Base-by-base conservation (phyloP, 1,140 invertebrate genomes). In the Ladona fulva region DNA sequence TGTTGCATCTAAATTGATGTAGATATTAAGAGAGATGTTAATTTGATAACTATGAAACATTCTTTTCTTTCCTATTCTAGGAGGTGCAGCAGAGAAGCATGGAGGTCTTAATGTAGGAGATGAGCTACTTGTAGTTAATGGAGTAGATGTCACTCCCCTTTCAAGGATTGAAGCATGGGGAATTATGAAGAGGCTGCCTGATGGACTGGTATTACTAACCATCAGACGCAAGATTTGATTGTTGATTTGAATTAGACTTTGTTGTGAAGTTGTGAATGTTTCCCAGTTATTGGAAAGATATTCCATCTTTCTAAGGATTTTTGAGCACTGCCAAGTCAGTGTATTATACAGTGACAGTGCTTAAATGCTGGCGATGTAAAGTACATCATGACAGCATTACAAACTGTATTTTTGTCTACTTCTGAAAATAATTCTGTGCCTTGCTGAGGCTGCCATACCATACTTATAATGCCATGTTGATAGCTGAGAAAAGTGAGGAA, bases 151-250 rank as follows among this genome's bases (percentile, higher is more conserved):
- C 79, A 90, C 91, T 77, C 89, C 89, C 74, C 93, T 97, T 89
- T 93, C 95, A 0, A 89, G 95, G 79, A 95, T 95, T 78, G 95
- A 97, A 86, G 95, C 94, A 52, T 97, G 96, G 96, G 94, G 94
- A 80, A 90, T 95, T 77, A 92, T 97, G 86, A 97, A 97, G 84
- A 93, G 94, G 80, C 84, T 97, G 77, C 92, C 93, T 77, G 90
- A 94, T 80, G 95, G 95, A 42, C 89, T 90, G 82, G 92, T 94
- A 73, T 88, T 86, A 80, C 84, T 89, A 78, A 85, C 86, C 81
- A 84, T 89, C 81, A 84, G 87, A 78, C 88, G 88, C 80, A 66
- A 66, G 52, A 66, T 66, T 66, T 66, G 52, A 66, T 22, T 66
- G 52, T 66, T 66, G 24, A 76, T 37, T 12, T 76, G 75, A 22